These are phyloP conservation scores for Daboia siamensis DNA, from an alignment of 2,113 vertebrate genomes.

Conservation along the genomic window DNA sequence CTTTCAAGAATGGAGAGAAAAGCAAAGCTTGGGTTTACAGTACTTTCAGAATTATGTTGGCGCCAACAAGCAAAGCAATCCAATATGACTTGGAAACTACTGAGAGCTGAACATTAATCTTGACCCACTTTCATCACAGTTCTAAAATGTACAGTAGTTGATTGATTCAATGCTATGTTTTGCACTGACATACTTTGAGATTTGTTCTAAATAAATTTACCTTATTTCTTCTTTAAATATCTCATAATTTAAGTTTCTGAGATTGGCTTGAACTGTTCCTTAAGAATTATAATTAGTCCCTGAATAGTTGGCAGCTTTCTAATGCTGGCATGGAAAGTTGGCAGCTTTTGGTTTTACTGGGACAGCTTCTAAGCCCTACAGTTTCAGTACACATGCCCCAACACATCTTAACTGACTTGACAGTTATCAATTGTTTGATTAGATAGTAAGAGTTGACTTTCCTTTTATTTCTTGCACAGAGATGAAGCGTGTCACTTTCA, in stretches of 20 bases:
- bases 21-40: accelerated
- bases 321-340: neutral
- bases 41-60: neutral
- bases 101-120: neutral
- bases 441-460: neutral
- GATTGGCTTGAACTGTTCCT: neutral
- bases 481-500: neutral
- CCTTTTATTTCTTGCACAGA: neutral
- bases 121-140: neutral
- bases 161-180: neutral
- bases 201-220: neutral
- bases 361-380: neutral
- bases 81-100: neutral
- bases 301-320: neutral
- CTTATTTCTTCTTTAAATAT: neutral
- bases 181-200: neutral
- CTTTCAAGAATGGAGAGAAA: neutral
- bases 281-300: neutral
- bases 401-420: neutral
- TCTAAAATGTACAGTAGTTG: neutral
- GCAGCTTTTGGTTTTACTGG: neutral
- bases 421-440: neutral
- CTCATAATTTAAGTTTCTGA: neutral
- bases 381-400: neutral
- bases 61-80: neutral